phyloP scores from a whole-genome alignment of 2,113 vertebrate genomes.

The Coreoperca whiteheadi region DNA sequence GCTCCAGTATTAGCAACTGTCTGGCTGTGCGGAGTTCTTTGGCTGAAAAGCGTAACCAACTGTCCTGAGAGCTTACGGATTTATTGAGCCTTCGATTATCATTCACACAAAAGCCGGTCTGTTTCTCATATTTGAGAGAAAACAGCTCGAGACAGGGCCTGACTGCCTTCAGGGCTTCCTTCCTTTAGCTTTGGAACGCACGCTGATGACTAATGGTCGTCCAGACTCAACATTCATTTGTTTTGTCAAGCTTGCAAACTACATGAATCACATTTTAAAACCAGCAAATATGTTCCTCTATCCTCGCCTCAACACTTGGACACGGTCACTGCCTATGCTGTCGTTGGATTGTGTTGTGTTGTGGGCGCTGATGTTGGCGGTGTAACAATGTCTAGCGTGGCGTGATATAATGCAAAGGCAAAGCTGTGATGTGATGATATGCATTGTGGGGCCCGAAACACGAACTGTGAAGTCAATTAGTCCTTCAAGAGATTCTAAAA shows the following conservation, averaged over 20 bases:
- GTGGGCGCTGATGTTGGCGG: not conserved
- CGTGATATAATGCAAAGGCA: not conserved
- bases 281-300: not conserved
- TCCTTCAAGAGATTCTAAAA: not conserved
- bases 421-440: not conserved
- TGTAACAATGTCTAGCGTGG: not conserved
- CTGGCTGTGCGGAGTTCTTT: not conserved
- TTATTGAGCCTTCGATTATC: not conserved
- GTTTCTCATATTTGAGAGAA: not conserved
- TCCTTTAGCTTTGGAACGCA: slow-evolving; percentile 35
- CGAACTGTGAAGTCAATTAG: not conserved
- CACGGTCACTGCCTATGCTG: not conserved
- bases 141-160: slow-evolving; percentile 1
- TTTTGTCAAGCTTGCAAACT: not conserved
- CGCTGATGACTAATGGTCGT: slow-evolving; percentile 39
- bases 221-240: not conserved
- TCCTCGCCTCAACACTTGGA: not conserved
- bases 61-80: not conserved
- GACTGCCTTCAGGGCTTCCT: slow-evolving; percentile 40
- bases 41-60: not conserved
- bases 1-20: not conserved
- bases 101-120: not conserved
- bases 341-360: too few relatives aligned
- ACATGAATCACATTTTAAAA: not conserved
- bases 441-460: not conserved